A percentile compares a stretch with the other conserved stretches of the same genome.
These are phyloP conservation scores for Chloroceryle aenea DNA, from an alignment of 2,113 vertebrate species.

Conservation along the genomic window DNA sequence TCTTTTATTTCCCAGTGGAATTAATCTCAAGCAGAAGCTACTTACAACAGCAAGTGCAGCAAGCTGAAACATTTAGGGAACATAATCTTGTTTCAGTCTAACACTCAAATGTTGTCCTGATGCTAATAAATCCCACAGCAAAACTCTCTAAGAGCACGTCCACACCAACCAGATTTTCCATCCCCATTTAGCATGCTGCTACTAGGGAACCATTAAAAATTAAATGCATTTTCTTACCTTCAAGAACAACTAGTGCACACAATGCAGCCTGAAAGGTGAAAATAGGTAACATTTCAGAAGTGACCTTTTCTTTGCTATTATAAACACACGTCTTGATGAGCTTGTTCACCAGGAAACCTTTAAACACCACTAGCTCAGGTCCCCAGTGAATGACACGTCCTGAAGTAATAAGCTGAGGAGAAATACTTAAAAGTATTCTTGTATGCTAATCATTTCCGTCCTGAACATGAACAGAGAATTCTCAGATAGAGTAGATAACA, in stretches of 20 bases:
- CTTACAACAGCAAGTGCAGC: background rate
- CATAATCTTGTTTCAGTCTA: background rate
- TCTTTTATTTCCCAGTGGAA: constrained; percentile 14
- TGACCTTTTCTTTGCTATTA: background rate
- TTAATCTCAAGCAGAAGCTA: constrained; percentile 13
- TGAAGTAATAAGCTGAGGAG: background rate
- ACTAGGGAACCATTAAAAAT: background rate
- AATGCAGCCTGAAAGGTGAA: background rate
- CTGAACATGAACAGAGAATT: background rate
- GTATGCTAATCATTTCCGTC: background rate
- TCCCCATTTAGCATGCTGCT: background rate
- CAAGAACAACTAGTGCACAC: background rate
- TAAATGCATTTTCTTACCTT: background rate
- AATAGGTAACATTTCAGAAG: background rate
- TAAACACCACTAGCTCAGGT: background rate
- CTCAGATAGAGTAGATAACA: background rate
- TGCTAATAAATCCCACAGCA: background rate
- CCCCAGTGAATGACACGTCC: background rate
- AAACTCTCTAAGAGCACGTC: background rate
- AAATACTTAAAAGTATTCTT: background rate
- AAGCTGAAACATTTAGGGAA: background rate
- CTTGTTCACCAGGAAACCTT: background rate
- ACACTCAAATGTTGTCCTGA: background rate
- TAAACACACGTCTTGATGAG: background rate
- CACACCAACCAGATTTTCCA: background rate